Evolutionary conservation across 2,888 invertebrate genomes (phyloP), one percentile per base, ranked within the genome.

Genomic region (Linyphia triangularis): DNA sequence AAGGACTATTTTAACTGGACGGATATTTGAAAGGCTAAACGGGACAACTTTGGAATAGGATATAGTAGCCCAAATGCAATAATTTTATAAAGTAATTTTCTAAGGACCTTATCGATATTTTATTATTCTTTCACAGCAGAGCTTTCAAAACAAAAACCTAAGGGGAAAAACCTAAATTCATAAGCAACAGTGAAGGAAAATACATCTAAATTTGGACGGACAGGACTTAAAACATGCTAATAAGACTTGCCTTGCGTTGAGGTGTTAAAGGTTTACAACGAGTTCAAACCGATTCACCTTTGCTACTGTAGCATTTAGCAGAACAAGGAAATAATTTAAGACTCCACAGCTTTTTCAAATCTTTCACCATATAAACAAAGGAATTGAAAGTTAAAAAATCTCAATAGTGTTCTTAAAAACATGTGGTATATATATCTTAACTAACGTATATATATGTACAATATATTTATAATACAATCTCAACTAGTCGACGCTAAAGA

Each of bases 141-240:
- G 33, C 33, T 33, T 33, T 33, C 33, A 33, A 33, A 33, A 33
- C n/a, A n/a, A n/a, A 40, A 9, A 40, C 2, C 16, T 40, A 2
- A 40, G 4, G 40, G 40, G 1, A 40, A 13, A 1, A 40, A 1
- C 1, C 4, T 40, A 2, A 2, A 40, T 40, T 40, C 16, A 13
- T 40, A 3, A 10, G 51, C 13, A 51, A 51, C 16, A 43, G n/a
- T 13, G n/a, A 79, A 78, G 43, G 30, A 69, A 57, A 28, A 9
- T 63, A 78, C 75, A 78, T 10, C 69, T 81, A 81, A 72, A 70
- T 81, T 81, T 81, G 81, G 81, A 81, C 81, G 81, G 81, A 81
- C 69, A 69, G 57, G 70, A 69, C 33, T 37, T 40, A 81, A 51
- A 10, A 5, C 3, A 22, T 72, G 72, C 51, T 37, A 9, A 59